Conservation (phyloP, 35 echinoderm and acorn worm species). For the Apostichopus parvimensis region DNA sequence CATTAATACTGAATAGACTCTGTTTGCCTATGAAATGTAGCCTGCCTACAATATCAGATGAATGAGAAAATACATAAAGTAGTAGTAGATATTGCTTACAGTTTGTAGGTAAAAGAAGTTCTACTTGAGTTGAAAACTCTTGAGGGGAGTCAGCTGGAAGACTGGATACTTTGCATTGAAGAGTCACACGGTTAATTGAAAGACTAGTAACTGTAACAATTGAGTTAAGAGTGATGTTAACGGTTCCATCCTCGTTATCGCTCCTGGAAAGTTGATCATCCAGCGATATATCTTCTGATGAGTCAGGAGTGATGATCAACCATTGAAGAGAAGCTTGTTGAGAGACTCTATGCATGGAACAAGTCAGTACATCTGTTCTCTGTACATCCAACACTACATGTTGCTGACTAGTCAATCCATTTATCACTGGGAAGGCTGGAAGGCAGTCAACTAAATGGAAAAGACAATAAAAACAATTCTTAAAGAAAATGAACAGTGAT, state of each 20-base stretch:
- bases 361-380: not conserved
- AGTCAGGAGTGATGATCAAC: not conserved
- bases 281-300: not conserved
- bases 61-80: no score
- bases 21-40: no score
- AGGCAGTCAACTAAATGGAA: no score
- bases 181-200: not conserved
- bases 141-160: no score
- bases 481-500: no score
- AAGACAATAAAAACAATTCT: no score
- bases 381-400: not conserved
- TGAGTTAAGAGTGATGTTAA: not conserved
- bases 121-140: no score
- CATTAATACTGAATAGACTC: no score
- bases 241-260: not conserved
- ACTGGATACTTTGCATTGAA: not conserved
- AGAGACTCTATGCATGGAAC: not conserved
- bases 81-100: no score
- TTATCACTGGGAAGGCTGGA: not conserved
- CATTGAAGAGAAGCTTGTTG: slow-evolving; percentile 13
- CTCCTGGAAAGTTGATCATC: not conserved
- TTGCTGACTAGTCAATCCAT: not conserved
- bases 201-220: not conserved
- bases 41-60: no score
- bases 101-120: no score